Evolutionary conservation across 2,888 invertebrate species (phyloP), one percentile per base, ranked within the genome.

Genomic region (Melanostoma scalare): DNA sequence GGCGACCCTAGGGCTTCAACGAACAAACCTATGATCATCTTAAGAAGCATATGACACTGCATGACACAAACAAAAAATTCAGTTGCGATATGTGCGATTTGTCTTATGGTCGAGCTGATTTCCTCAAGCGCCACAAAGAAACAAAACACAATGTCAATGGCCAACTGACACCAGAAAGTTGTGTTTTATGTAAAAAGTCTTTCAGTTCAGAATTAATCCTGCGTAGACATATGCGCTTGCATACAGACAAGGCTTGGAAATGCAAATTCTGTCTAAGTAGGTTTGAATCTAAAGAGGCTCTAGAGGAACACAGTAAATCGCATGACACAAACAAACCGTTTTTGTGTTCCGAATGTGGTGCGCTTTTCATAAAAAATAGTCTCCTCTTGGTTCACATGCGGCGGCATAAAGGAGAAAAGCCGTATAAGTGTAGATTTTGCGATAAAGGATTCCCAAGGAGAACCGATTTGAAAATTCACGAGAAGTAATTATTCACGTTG

Each of bases 331-430:
- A 93, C 65, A 92, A 93, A 71, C 93, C 93, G 67, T 93, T 92
- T 87, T 89, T 93, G 31, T 93, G 93, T 86, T 93, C 93, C 3
- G 93, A 93, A 82, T 93, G 93, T 86, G 93, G 93, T 0, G 92
- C 93, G 20, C 89, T 93, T 69, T 93, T 93, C 87, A 92, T 93
- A 31, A 89, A 93, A 31, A 93, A 93, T 78, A 93, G 93, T 88
- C 93, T 93, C 89, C 88, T 93, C 63, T 92, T 93, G 9, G 92
- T 92, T 30, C 93, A 93, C 85, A 93, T 93, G 93, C 89, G 93
- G n/a, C 89, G 93, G 46, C 93, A 93, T 88, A 91, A 93, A 3
- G 93, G 93, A 4, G 93, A 93, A 86, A 93, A 93, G 86, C 93
- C 93, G 0, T 93, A 93, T 87, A 93, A 93, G 87, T 93, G 93